Percentiles rank a stretch among this genome's conserved stretches.
phyloP scores from a whole-genome alignment of 2,797 vertebrate genomes.

The Pipistrellus nathusii region DNA sequence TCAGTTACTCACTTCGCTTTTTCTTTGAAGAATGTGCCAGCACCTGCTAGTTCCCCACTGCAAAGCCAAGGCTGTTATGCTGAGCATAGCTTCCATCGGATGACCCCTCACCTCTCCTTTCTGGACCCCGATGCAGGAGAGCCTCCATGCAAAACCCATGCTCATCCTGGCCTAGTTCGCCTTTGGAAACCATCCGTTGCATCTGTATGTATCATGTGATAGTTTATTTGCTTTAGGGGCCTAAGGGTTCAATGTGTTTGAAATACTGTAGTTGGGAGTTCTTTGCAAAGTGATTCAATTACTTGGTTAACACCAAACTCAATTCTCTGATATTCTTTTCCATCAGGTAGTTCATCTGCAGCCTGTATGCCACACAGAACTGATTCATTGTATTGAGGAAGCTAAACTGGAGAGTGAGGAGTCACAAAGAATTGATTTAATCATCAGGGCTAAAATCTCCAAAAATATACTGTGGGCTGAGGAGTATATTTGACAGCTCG shows the following conservation, averaged over 20 bases:
- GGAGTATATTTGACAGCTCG: no score
- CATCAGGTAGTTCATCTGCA: no score
- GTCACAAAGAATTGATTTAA: conserved; percentile 99
- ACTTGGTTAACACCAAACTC: no score
- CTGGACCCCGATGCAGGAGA: background rate
- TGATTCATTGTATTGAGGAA: no score
- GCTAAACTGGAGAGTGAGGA: conserved; percentile 97
- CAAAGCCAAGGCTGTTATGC: background rate
- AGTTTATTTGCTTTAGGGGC: background rate
- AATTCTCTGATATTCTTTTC: no score
- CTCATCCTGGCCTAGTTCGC: background rate
- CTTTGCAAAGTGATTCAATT: no score
- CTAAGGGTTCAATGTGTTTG: no score
- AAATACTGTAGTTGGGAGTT: no score
- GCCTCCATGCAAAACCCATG: background rate
- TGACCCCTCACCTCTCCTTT: background rate
- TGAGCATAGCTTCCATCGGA: background rate
- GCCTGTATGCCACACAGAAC: no score
- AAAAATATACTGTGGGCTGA: conserved; percentile 94
- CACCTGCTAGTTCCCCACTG: background rate
- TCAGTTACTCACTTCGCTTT: background rate
- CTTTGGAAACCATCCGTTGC: background rate
- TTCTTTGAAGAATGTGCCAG: conserved; percentile 18
- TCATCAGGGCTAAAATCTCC: conserved; percentile 99
- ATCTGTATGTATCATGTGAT: background rate